A percentile compares a stretch with the other conserved stretches of the same genome.
Evolutionary conservation across 2,888 invertebrate genomes (phyloP).

Genomic region (Drosophila mayaguana): DNA sequence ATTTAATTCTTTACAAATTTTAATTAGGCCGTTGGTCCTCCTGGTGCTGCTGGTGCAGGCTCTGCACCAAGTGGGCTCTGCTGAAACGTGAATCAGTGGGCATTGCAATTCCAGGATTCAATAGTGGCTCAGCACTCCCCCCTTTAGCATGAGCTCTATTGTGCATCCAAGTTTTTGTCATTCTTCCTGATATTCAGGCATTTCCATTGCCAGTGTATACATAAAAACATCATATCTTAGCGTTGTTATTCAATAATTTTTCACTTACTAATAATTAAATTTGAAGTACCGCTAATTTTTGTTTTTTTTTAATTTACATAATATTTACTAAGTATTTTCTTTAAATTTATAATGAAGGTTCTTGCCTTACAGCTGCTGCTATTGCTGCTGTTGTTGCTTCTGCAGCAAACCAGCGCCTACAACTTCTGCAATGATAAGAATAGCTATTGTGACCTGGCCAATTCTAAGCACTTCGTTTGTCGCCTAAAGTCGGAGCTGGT

Average conservation of each 20-base stretch:
- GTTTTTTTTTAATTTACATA: background rate
- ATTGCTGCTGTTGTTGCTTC: background rate
- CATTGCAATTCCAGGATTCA: too few species aligned
- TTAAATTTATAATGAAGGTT: background rate
- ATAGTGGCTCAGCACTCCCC: too few species aligned
- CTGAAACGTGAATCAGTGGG: too few species aligned
- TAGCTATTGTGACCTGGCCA: slow-evolving; percentile 17
- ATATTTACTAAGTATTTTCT: background rate
- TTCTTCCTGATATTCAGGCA: too few species aligned
- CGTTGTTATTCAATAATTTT: background rate
- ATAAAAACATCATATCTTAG: background rate
- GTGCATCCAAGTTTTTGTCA: too few species aligned
- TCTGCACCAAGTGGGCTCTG: too few species aligned
- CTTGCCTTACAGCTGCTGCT: background rate
- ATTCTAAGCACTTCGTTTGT: slow-evolving; percentile 51
- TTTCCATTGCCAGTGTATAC: background rate
- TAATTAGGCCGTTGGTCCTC: too few species aligned
- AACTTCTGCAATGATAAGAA: slow-evolving; percentile 49
- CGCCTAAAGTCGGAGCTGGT: slow-evolving; percentile 25
- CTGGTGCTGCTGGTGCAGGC: too few species aligned
- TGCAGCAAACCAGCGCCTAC: slow-evolving; percentile 11
- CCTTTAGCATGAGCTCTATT: too few species aligned
- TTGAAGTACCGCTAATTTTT: background rate
- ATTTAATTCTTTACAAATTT: too few species aligned
- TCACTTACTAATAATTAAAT: background rate